Percentiles rank a stretch among this genome's conserved stretches.
These are phyloP conservation scores for Styela clava DNA, from an alignment of 23 tunicate genomes.

Conservation along the genomic window DNA sequence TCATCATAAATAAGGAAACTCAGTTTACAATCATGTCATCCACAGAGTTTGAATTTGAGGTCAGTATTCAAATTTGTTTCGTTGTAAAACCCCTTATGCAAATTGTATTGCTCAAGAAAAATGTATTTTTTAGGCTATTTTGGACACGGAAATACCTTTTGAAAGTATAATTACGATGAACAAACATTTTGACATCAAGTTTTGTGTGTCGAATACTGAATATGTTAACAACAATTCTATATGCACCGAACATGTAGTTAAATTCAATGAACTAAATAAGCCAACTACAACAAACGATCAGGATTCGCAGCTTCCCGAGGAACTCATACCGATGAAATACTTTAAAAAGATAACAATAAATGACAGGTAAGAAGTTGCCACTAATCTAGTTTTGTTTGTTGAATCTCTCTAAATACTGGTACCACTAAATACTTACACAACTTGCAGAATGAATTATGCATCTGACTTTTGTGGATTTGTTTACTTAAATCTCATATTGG, in stretches of 20 bases:
- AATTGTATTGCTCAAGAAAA: too few species aligned
- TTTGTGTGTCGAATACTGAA: not conserved
- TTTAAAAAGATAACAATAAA: too few species aligned
- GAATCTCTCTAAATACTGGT: too few species aligned
- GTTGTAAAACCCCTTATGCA: too few species aligned
- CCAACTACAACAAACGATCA: too few species aligned
- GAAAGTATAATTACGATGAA: not conserved
- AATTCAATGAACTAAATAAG: not conserved
- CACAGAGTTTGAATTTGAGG: not conserved
- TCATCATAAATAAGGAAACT: not conserved
- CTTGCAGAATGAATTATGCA: constrained; percentile 9
- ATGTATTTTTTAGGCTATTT: not conserved
- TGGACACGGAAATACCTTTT: not conserved
- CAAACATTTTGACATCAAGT: not conserved
- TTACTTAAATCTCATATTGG: not conserved
- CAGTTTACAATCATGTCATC: not conserved
- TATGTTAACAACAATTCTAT: not conserved
- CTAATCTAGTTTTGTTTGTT: too few species aligned
- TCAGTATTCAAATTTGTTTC: too few species aligned
- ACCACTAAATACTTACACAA: not conserved
- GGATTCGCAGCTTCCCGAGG: too few species aligned
- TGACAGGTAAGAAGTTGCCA: too few species aligned
- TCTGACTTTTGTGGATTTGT: constrained; percentile 11
- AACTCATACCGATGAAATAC: too few species aligned
- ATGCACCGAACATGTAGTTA: not conserved